phyloP scores from a whole-genome alignment of 2,113 vertebrate genomes.

The Tachysurus fulvidraco region DNA sequence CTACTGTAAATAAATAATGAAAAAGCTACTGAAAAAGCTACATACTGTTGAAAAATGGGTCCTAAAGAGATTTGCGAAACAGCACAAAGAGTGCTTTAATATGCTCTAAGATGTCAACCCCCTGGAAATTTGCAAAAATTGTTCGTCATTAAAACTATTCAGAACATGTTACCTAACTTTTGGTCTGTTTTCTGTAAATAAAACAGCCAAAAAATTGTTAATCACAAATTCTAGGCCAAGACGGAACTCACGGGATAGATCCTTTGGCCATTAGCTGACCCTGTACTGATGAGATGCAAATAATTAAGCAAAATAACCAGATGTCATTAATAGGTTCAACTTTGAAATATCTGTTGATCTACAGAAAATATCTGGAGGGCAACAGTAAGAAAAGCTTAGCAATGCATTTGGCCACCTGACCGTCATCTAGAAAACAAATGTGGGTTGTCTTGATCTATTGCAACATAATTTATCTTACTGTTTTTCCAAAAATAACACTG shows the following conservation, averaged over 20 bases:
- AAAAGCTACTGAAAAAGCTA: background rate
- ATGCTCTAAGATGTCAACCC: background rate
- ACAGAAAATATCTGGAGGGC: background rate
- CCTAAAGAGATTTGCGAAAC: background rate
- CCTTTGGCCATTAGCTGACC: slow-evolving; percentile 31
- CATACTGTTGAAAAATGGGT: background rate
- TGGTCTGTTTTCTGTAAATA: background rate
- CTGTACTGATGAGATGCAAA: background rate
- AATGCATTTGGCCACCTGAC: slow-evolving; percentile 27
- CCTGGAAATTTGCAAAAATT: background rate
- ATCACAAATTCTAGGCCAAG: slow-evolving; percentile 15
- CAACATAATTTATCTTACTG: background rate
- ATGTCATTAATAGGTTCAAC: slow-evolving; percentile 39
- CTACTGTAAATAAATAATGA: slow-evolving; percentile 28
- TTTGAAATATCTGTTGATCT: slow-evolving; percentile 9
- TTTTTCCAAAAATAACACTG: background rate
- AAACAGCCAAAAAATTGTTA: background rate
- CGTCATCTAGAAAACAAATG: background rate
- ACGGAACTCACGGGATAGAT: slow-evolving; percentile 16
- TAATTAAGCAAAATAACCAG: slow-evolving; percentile 48
- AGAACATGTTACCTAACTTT: background rate
- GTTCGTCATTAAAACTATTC: background rate
- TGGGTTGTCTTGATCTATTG: background rate
- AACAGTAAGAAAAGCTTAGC: slow-evolving; percentile 33
- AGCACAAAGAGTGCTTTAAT: background rate